These are phyloP conservation scores for Xanthorhoe spadicearia DNA, from an alignment of 2,888 invertebrate genomes.

Conservation along the genomic window DNA sequence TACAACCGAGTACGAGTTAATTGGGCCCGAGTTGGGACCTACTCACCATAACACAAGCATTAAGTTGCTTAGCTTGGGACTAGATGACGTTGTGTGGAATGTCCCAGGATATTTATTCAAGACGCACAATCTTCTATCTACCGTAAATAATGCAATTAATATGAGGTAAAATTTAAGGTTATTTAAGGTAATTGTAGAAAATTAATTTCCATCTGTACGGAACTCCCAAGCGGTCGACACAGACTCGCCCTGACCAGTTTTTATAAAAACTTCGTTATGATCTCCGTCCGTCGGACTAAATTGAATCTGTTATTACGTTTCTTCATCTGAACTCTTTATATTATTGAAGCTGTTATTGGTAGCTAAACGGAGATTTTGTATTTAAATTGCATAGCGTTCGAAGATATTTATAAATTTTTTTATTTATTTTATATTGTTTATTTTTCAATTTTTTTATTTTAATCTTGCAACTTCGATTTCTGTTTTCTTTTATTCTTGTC, in stretches of 20 bases:
- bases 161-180: too few relatives aligned
- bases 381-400: neutral
- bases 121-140: too few relatives aligned
- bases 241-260: slow-evolving; percentile 34
- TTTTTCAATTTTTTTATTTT: neutral
- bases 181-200: too few relatives aligned
- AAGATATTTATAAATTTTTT: neutral
- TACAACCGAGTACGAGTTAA: too few relatives aligned
- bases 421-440: neutral
- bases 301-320: slow-evolving; percentile 64
- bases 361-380: slow-evolving; percentile 10
- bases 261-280: slow-evolving; percentile 51
- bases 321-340: slow-evolving; percentile 57
- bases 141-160: too few relatives aligned
- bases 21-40: too few relatives aligned
- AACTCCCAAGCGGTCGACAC: slow-evolving; percentile 12
- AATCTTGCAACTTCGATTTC: neutral
- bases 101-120: too few relatives aligned
- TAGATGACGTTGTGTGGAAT: too few relatives aligned
- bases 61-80: too few relatives aligned
- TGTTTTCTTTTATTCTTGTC: too few relatives aligned
- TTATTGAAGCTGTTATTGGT: slow-evolving; percentile 45
- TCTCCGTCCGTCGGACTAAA: slow-evolving; percentile 51
- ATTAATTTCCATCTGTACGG: slow-evolving; percentile 6
- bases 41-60: too few relatives aligned